Percentiles rank a stretch among this genome's conserved stretches.
Evolutionary conservation across 2,113 vertebrate genomes (phyloP).

Genomic region (Argyrosomus japonicus): DNA sequence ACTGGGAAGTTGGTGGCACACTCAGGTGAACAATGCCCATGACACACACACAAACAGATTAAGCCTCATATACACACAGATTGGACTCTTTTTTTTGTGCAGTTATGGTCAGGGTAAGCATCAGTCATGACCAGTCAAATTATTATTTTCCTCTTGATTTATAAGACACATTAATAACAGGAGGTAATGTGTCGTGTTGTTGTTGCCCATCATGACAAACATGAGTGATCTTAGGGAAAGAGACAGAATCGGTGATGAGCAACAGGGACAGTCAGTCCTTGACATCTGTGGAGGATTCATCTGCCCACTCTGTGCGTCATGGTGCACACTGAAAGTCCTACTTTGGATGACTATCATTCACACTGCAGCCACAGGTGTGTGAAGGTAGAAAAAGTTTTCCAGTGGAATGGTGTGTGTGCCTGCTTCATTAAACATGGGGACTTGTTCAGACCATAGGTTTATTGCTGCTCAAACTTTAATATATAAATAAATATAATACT

Average conservation of each 20-base stretch:
- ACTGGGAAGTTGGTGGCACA: not conserved
- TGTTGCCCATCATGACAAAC: slow-evolving; percentile 7
- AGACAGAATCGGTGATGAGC: slow-evolving; percentile 18
- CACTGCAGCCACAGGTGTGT: not conserved
- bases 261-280: slow-evolving; percentile 25
- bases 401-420: not conserved
- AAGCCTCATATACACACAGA: not conserved
- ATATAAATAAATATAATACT: not conserved
- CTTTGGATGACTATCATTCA: slow-evolving; percentile 28
- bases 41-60: slow-evolving; percentile 12
- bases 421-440: not conserved
- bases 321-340: not conserved
- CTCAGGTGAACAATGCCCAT: slow-evolving; percentile 11
- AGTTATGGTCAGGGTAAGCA: not conserved
- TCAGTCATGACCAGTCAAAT: not conserved
- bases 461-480: not conserved
- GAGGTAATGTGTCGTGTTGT: not conserved
- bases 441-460: not conserved
- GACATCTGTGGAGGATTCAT: slow-evolving; percentile 44
- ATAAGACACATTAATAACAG: not conserved
- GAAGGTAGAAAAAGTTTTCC: not conserved
- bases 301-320: slow-evolving; percentile 43
- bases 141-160: not conserved
- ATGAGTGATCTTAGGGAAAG: slow-evolving; percentile 17
- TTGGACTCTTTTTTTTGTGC: not conserved